Conservation (phyloP, 2,113 vertebrate species). For the Actinemys pallida region DNA sequence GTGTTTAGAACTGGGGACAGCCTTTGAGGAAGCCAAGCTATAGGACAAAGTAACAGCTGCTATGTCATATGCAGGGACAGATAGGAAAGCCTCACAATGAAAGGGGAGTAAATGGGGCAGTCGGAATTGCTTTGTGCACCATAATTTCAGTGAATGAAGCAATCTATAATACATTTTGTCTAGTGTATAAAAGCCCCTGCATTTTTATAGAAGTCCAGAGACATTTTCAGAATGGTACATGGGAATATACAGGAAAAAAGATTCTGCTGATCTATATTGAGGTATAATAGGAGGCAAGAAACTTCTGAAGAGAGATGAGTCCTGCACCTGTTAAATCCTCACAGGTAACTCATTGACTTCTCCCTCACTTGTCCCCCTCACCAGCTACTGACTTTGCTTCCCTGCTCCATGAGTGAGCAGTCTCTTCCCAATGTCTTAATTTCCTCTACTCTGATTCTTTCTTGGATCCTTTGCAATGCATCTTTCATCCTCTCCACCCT, state of each 20-base stretch:
- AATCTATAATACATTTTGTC: not conserved
- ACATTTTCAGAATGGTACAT: not conserved
- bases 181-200: not conserved
- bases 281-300: not conserved
- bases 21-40: not conserved
- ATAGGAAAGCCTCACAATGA: not conserved
- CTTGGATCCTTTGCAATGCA: not conserved
- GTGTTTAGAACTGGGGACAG: not conserved
- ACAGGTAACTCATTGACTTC: not conserved
- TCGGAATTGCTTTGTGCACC: not conserved
- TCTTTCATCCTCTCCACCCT: accelerated
- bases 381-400: not conserved
- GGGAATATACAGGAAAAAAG: accelerated
- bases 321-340: not conserved
- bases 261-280: not conserved
- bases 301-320: not conserved
- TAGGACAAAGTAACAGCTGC: not conserved
- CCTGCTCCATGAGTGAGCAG: not conserved
- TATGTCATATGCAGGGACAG: not conserved
- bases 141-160: not conserved
- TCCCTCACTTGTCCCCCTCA: not conserved
- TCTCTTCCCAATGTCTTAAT: not conserved
- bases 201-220: not conserved
- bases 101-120: not conserved
- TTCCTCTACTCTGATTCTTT: not conserved